These are phyloP conservation scores for Globodera rostochiensis DNA, from an alignment of 1,140 invertebrate genomes.

Conservation along the genomic window DNA sequence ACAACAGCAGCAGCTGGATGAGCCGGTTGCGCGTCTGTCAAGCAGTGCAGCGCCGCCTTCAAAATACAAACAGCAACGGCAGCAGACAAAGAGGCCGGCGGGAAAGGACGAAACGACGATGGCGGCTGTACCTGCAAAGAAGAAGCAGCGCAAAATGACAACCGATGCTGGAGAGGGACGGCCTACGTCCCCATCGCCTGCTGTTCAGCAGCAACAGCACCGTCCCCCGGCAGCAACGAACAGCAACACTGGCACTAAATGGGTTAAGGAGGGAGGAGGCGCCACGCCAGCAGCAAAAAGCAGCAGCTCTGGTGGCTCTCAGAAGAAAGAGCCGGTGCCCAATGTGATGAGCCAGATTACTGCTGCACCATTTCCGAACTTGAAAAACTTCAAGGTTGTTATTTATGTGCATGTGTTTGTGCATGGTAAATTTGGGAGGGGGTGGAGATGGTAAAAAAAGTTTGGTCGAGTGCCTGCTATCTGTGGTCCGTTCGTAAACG, in stretches of 20 bases:
- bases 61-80: slow-evolving; percentile 30
- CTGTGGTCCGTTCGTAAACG: no score
- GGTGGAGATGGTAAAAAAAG: no score
- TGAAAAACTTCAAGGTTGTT: slow-evolving; percentile 30
- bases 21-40: slow-evolving; percentile 26
- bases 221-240: not conserved
- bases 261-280: no score
- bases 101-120: slow-evolving; percentile 19
- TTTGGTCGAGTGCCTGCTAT: no score
- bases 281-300: not conserved
- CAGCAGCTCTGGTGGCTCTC: not conserved
- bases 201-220: not conserved
- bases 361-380: slow-evolving; percentile 9
- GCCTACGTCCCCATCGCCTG: not conserved
- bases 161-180: not conserved
- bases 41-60: slow-evolving; percentile 36
- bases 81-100: slow-evolving; percentile 3
- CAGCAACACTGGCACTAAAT: not conserved
- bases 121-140: not conserved
- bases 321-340: not conserved
- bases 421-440: not conserved
- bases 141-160: not conserved
- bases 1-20: slow-evolving; percentile 2
- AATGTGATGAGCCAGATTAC: slow-evolving; percentile 8
- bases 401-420: not conserved